phyloP scores from a whole-genome alignment of 2,888 invertebrate genomes.

The Coenonympha arcania region DNA sequence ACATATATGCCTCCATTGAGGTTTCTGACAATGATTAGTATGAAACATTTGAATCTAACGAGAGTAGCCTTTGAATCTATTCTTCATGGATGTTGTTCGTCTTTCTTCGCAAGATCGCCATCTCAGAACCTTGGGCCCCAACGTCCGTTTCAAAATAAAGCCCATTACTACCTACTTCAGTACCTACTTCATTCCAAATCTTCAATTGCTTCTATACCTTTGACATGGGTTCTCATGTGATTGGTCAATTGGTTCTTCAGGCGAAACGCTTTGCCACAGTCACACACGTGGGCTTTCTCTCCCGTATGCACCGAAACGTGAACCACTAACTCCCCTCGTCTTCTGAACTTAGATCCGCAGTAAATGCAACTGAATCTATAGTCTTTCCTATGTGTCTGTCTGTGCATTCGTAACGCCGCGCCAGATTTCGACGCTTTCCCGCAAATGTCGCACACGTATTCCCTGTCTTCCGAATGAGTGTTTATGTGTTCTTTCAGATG shows the following conservation, averaged over 20 bases:
- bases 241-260: slow-evolving; percentile 45
- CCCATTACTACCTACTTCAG: too few species aligned
- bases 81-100: too few species aligned
- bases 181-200: neutral
- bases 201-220: neutral
- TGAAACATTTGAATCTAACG: too few species aligned
- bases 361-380: slow-evolving; percentile 55
- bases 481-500: slow-evolving; percentile 68
- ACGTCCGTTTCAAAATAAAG: too few species aligned
- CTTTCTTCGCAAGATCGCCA: too few species aligned
- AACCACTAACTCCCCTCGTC: slow-evolving; percentile 67
- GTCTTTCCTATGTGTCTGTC: slow-evolving; percentile 48
- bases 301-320: slow-evolving; percentile 74
- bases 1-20: too few species aligned
- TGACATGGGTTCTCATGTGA: slow-evolving; percentile 35
- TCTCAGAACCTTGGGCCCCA: too few species aligned
- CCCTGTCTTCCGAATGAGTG: slow-evolving; percentile 58
- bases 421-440: slow-evolving; percentile 68
- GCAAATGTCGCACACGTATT: slow-evolving; percentile 71
- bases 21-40: too few species aligned
- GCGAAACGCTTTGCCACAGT: slow-evolving; percentile 70
- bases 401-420: slow-evolving; percentile 69
- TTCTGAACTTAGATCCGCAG: slow-evolving; percentile 73
- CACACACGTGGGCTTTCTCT: slow-evolving; percentile 68
- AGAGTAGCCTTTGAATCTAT: too few species aligned